Conservation (phyloP, 2,113 vertebrate species). For the Erythrolamprus reginae region DNA sequence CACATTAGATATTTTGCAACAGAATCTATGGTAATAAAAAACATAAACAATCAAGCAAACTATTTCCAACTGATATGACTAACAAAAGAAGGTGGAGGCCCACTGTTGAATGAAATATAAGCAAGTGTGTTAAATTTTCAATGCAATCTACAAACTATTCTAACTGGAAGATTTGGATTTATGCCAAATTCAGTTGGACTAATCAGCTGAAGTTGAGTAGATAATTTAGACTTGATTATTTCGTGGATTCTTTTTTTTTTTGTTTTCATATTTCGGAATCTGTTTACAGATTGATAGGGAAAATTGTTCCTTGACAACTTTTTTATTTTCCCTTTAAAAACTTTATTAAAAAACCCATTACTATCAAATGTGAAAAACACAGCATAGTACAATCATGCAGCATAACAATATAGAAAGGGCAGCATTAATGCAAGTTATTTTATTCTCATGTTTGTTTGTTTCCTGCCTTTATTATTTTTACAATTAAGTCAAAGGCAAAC, state of each 20-base stretch:
- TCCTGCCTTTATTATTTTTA: background rate
- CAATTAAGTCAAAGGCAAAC: background rate
- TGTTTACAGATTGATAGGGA: background rate
- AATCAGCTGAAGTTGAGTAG: slow-evolving; percentile 12
- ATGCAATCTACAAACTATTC: background rate
- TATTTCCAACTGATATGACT: slow-evolving; percentile 11
- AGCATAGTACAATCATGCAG: background rate
- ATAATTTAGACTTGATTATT: background rate
- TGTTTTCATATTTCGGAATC: background rate
- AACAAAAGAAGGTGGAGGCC: background rate
- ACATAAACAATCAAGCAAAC: slow-evolving; percentile 9
- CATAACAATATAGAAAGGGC: background rate
- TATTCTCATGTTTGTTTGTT: background rate
- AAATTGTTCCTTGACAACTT: background rate
- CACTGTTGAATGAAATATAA: slow-evolving; percentile 11
- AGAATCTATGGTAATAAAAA: slow-evolving; percentile 26
- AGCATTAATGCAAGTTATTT: background rate
- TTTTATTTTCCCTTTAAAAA: background rate
- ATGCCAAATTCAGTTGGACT: background rate
- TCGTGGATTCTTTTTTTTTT: background rate
- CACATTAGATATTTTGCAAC: slow-evolving; percentile 1
- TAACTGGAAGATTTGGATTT: background rate
- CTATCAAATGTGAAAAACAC: background rate
- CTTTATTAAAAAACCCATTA: background rate
- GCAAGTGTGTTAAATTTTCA: slow-evolving; percentile 4